A percentile compares a stretch with the other conserved stretches of the same genome.
phyloP scores from a whole-genome alignment of 2,888 invertebrate genomes.

The Bugula neritina region DNA sequence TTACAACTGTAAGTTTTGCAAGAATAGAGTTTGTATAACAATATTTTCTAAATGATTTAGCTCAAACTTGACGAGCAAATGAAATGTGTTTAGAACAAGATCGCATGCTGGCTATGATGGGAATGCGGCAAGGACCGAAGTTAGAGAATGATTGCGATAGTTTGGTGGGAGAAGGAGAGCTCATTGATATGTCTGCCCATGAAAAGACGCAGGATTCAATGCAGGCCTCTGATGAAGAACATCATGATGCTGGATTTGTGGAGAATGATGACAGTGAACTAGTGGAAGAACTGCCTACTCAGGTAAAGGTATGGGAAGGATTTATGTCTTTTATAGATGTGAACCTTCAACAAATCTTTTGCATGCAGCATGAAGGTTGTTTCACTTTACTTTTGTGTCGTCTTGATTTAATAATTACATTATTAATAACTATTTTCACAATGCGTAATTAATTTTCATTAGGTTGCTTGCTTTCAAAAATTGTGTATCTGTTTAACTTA shows the following conservation, averaged over 20 bases:
- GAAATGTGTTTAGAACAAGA: slow-evolving; percentile 24
- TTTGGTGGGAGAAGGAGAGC: neutral
- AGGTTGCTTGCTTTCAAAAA: too few relatives aligned
- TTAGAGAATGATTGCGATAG: slow-evolving; percentile 20
- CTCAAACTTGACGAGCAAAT: too few relatives aligned
- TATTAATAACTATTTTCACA: too few relatives aligned
- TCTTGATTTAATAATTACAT: too few relatives aligned
- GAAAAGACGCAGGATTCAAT: neutral
- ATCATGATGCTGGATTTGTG: slow-evolving; percentile 27
- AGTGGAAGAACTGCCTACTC: slow-evolving; percentile 20
- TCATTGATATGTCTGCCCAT: neutral
- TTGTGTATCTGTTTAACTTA: too few relatives aligned
- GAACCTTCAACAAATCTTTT: slow-evolving; percentile 12
- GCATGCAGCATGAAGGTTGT: too few relatives aligned
- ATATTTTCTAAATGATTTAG: too few relatives aligned
- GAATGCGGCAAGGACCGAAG: neutral
- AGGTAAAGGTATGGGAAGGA: slow-evolving; percentile 24
- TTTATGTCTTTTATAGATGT: slow-evolving; percentile 16
- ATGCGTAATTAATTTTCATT: too few relatives aligned
- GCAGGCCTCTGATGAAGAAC: slow-evolving; percentile 27
- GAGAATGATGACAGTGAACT: slow-evolving; percentile 26
- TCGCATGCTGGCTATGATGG: slow-evolving; percentile 22
- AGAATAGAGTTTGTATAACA: too few relatives aligned
- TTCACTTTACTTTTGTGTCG: too few relatives aligned
- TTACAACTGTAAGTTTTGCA: too few relatives aligned